Base-by-base conservation (phyloP, 2,113 vertebrate species). In the Pagrus major region DNA sequence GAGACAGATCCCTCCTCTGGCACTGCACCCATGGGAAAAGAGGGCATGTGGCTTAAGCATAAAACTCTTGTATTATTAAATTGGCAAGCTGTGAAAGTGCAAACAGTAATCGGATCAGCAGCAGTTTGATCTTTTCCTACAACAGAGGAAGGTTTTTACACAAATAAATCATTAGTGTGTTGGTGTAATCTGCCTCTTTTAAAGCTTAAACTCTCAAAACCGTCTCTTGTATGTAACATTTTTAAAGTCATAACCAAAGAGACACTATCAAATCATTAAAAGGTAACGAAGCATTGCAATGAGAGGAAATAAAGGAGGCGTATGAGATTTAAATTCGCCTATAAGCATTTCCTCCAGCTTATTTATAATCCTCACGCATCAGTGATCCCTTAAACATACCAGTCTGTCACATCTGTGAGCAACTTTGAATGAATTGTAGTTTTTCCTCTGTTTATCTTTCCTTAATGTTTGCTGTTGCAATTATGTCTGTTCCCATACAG, bases 21-120 rank as follows among this genome's bases (percentile, higher is more conserved):
- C 84, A 71, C 55, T 16, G 80, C 42, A 83, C 66, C 80, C 90
- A 88, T 93, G 93, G 90, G 90, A 94, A 93, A 80, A 74, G 31
- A 80, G 59, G 46, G 33, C 84, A 67, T 52, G 70, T 20, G 82
- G 89, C 81, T 93, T 89, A 90, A 80, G 55, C 49, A 52, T 60
- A 74, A 84, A 90, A 91, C 85, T 69, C 88, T 81, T 41, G 81
- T 70, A 70, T 90, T 82, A 90, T 88, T 81, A 78, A 88, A 81
- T n/a, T 76, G 78, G 59, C 76, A 69, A 68, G 77, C 77, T 77
- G 76, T 81, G 80, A 72, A 90, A 75, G 79, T 86, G 73, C 85
- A 90, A 92, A 91, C 80, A 91, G 87, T 89, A 86, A 90, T 90
- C 71, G 77, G 83, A 86, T 85, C 77, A 61, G 78, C 41, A 71